Evolutionary conservation across 2,113 vertebrate species (phyloP).

Genomic region (Chrysemys picta): DNA sequence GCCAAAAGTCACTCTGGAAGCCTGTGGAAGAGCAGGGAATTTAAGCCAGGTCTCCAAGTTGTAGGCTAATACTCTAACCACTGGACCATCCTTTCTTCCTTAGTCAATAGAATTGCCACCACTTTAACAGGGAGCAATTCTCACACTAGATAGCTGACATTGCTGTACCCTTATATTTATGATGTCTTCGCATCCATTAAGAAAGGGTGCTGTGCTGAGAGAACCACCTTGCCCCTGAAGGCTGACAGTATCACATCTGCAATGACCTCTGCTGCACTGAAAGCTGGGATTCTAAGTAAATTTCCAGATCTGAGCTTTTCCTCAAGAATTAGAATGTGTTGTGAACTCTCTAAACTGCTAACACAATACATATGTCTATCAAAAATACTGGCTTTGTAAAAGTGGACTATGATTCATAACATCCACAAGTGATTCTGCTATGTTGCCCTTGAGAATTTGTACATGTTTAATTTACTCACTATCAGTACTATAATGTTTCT

Average conservation of each 20-base stretch:
- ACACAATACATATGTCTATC: conserved; percentile 32
- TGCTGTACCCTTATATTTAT: rapidly evolving
- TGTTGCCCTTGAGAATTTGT: conserved; percentile 36
- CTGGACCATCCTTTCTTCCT: not conserved
- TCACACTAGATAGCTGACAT: not conserved
- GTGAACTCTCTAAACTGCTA: conserved; percentile 62
- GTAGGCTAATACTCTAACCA: not conserved
- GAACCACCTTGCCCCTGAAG: not conserved
- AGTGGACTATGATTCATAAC: conserved; percentile 17
- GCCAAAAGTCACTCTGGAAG: not conserved
- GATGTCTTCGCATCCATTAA: rapidly evolving
- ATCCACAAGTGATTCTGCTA: not conserved
- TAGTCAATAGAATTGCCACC: not conserved
- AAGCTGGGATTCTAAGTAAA: conserved; percentile 25
- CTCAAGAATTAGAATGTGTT: not conserved
- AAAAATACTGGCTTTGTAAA: conserved; percentile 61
- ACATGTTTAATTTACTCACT: not conserved
- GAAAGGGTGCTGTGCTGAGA: rapidly evolving
- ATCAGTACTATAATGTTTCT: not conserved
- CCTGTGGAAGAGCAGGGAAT: not conserved
- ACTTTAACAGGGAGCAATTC: not conserved
- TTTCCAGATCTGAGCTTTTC: conserved; percentile 42
- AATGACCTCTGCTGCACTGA: not conserved
- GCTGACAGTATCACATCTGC: rapidly evolving
- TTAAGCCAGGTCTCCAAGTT: not conserved